These are phyloP conservation scores for Montipora sp. DNA, from an alignment of 64 coral and sea anemone genomes.

Conservation along the genomic window DNA sequence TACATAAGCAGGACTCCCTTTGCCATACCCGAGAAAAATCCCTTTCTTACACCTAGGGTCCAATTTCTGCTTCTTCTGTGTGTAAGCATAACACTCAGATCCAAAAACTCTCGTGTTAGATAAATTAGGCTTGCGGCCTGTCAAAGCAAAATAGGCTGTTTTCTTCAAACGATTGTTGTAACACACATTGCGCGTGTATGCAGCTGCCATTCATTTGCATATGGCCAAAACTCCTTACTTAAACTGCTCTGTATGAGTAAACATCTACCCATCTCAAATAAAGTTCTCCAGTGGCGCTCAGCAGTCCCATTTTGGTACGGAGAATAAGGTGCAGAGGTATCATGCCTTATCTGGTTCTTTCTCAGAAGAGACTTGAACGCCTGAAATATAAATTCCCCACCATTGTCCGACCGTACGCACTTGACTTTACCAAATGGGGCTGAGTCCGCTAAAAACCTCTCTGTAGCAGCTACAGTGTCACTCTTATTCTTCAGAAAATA, in stretches of 20 bases:
- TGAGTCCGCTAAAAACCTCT: too few species aligned
- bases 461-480: too few species aligned
- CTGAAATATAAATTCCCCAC: conserved; percentile 35
- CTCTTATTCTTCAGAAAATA: too few species aligned
- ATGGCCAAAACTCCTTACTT: conserved; percentile 27
- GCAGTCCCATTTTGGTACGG: conserved; percentile 44
- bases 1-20: conserved; percentile 8
- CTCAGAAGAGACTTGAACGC: not conserved
- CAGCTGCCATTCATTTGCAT: conserved; percentile 42
- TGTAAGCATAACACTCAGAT: too few species aligned
- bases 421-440: too few species aligned
- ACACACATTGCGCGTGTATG: conserved; percentile 19
- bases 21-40: not conserved
- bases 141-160: conserved; percentile 22
- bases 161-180: not conserved
- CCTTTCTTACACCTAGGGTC: too few species aligned
- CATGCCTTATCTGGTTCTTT: conserved; percentile 29
- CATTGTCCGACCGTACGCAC: not conserved
- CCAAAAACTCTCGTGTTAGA: conserved; percentile 39
- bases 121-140: conserved; percentile 17
- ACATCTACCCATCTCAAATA: conserved; percentile 63
- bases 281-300: conserved; percentile 22
- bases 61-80: too few species aligned
- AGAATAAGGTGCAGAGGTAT: conserved; percentile 36
- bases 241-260: not conserved